These are phyloP conservation scores for Cheilosia impressa DNA, from an alignment of 2,888 invertebrate genomes.

Conservation along the genomic window DNA sequence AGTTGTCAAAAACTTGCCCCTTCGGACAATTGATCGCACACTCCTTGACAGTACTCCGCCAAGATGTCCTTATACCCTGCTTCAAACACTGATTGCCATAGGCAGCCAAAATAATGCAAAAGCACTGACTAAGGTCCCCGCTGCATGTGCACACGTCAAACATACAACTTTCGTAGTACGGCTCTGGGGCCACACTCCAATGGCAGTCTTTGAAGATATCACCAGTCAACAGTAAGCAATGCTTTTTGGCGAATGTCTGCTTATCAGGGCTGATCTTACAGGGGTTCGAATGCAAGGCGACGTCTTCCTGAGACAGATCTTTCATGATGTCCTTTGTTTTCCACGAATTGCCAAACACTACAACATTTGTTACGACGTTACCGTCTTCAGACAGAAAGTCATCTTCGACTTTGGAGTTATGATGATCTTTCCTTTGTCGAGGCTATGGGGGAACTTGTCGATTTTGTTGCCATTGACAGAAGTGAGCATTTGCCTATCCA, in stretches of 20 bases:
- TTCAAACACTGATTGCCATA: constrained; percentile 93
- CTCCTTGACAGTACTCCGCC: constrained; percentile 90
- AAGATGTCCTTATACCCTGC: constrained; percentile 89
- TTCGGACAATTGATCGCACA: constrained; percentile 91
- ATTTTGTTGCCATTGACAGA: constrained; percentile 89
- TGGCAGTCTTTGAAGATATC: constrained; percentile 88
- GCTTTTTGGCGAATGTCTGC: constrained; percentile 88
- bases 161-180: constrained; percentile 91
- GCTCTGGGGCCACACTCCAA: constrained; percentile 91
- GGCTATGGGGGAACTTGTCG: constrained; percentile 86
- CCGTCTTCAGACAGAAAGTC: constrained; percentile 95
- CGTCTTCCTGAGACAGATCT: constrained; percentile 85
- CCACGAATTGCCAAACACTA: constrained; percentile 95
- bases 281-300: constrained; percentile 85
- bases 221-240: constrained; percentile 85
- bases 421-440: constrained; percentile 85
- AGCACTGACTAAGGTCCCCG: constrained; percentile 85
- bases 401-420: constrained; percentile 92
- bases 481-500: constrained; percentile 90
- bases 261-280: constrained; percentile 90
- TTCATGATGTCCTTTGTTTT: constrained; percentile 89
- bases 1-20: constrained; percentile 92
- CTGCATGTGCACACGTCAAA: constrained; percentile 95
- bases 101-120: constrained; percentile 92
- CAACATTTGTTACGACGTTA: constrained; percentile 90